Conservation (phyloP, 2,797 vertebrate species). For the Chrysocyon brachyurus region DNA sequence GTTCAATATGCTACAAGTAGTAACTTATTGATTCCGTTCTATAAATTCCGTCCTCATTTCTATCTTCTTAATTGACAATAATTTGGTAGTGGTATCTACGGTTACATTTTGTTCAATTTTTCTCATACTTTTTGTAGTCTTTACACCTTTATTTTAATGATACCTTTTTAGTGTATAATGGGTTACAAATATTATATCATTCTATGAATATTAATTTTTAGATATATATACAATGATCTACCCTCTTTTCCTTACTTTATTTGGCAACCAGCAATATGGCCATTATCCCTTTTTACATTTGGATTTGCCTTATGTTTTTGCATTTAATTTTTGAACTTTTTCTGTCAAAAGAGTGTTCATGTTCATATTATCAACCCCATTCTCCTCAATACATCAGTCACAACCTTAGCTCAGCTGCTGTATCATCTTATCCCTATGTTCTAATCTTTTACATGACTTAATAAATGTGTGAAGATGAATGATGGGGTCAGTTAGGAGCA, state of each 20-base stretch:
- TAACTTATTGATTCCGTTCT: slow-evolving; percentile 37
- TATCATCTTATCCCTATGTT: neutral
- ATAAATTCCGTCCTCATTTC: slow-evolving; percentile 22
- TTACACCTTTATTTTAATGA: slow-evolving; percentile 6
- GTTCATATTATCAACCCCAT: neutral
- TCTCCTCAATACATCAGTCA: neutral
- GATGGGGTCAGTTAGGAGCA: neutral
- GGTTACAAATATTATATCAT: neutral
- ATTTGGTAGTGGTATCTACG: neutral
- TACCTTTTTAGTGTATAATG: neutral
- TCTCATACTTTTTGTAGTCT: neutral
- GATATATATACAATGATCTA: neutral
- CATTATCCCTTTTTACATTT: neutral
- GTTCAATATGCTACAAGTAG: neutral
- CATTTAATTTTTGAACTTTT: neutral
- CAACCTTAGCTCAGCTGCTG: neutral
- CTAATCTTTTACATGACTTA: neutral
- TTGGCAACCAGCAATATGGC: neutral
- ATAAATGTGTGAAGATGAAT: neutral
- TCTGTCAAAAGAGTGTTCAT: neutral
- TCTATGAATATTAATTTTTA: neutral
- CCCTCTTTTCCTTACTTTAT: neutral
- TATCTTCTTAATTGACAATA: slow-evolving; percentile 13
- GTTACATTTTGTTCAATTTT: slow-evolving; percentile 11
- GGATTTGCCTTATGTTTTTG: neutral